Evolutionary conservation across 2,113 vertebrate genomes (phyloP).

Genomic region (rat (Rattus norvegicus)): GRCr8 NC_086032.1:30746501-30747000

Average conservation of each 20-base stretch:
- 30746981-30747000: constrained; percentile 58
- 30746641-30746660: neutral
- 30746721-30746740: neutral
- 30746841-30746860: constrained; percentile 12
- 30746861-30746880: neutral
- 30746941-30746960: neutral
- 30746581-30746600: too few species aligned
- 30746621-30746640: neutral
- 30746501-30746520: too few species aligned
- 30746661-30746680: neutral
- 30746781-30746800: neutral
- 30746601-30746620: neutral
- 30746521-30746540: too few species aligned
- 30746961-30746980: constrained; percentile 30
- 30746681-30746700: neutral
- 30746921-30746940: constrained; percentile 46
- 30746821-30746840: constrained; percentile 1
- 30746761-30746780: neutral
- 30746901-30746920: constrained; percentile 41
- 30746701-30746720: fast-evolving
- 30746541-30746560: too few species aligned
- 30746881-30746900: constrained; percentile 9
- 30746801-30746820: neutral
- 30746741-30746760: neutral
- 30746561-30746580: too few species aligned